Base-by-base conservation (phyloP, 2,113 vertebrate genomes). In the Puntigrus tetrazona region DNA sequence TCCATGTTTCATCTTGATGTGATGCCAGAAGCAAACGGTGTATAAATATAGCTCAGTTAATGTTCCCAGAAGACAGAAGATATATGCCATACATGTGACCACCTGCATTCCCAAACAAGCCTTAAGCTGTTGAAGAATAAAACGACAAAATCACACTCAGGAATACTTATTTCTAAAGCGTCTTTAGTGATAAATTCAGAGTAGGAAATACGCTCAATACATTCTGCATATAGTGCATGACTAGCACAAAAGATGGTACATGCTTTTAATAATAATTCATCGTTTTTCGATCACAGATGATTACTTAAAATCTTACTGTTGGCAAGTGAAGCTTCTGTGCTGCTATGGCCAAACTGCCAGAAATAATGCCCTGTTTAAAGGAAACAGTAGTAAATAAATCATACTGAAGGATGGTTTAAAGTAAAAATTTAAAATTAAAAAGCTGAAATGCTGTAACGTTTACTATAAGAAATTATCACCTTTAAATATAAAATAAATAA, bases 51-150 rank as follows among this genome's bases (percentile, higher is more conserved):
- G 5, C 2, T 0, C 2, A 88, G 2, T 10, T 29, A 0, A 9
- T 50, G 2, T n/a, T 0, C 2, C 0, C 8, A 93, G 0, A 1
- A 92, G 1, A 81, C 85, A 91, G 82, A 87, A 0, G 7, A 88
- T 0, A 38, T 89, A 91, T 0, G 84, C 69, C 0, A 1, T 27
- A 25, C 85, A 85, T 0, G 91, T 85, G 29, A 94, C 22, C 3
- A 94, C 73, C 87, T 95, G 91, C 92, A 93, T 89, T 80, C 85
- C 93, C 72, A 94, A 52, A 86, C 92, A 94, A 75, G 91, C 91
- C 84, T 81, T 92, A 20, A 95, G 85, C 94, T 95, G 90, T 61
- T 10, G 83, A 29, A 70, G 3, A 88, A 27, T 38, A 25, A 80
- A 11, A 50, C 50, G 36, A 76, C n/a, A 67, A 8, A 67, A 9